Percentiles rank a stretch among this genome's conserved stretches.
Evolutionary conservation across 2,113 vertebrate genomes (phyloP).

Genomic region (Saguinus imperator): DNA sequence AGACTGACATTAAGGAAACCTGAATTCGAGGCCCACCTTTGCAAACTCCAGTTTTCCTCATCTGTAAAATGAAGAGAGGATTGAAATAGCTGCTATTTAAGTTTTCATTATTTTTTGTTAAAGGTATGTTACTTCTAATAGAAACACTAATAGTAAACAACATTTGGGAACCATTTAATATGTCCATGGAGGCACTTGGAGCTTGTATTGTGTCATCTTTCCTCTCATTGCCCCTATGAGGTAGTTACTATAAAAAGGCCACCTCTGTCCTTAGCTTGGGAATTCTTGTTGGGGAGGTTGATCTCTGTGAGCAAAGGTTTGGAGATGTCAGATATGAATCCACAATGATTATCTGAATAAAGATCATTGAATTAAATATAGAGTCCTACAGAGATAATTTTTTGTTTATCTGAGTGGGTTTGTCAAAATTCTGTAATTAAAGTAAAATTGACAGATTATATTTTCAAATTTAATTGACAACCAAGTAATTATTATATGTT

Average conservation of each 20-base stretch:
- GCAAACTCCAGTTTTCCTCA: background rate
- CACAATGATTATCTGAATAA: background rate
- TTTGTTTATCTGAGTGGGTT: background rate
- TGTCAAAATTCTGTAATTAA: constrained; percentile 33
- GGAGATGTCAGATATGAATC: background rate
- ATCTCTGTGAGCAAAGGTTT: background rate
- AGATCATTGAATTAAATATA: background rate
- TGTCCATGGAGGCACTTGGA: background rate
- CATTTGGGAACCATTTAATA: background rate
- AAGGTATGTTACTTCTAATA: background rate
- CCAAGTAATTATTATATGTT: constrained; percentile 4
- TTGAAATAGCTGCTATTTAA: background rate
- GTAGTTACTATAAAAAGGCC: background rate
- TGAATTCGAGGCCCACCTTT: background rate
- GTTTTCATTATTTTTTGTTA: background rate
- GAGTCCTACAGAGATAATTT: background rate
- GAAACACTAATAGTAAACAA: background rate
- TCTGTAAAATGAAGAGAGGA: background rate
- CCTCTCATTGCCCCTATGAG: background rate
- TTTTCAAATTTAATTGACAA: constrained; percentile 48
- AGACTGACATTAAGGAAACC: background rate
- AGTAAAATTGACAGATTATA: background rate
- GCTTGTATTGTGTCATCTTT: background rate
- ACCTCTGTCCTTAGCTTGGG: background rate
- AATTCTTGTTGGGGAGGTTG: background rate